Base-by-base conservation (phyloP, 2,113 vertebrate species). In the Procavia capensis region DNA sequence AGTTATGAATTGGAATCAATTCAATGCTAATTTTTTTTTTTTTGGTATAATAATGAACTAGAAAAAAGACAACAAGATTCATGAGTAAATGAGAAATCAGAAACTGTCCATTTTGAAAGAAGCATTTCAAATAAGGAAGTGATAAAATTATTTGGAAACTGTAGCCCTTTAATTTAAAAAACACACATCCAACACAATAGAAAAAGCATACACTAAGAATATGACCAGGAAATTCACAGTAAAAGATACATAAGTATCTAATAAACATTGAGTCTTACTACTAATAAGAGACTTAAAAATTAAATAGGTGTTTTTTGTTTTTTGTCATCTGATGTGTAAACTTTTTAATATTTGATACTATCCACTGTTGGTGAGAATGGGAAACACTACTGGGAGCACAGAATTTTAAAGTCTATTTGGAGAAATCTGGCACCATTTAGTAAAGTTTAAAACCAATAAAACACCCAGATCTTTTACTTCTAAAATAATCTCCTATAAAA, bases 31-130 rank as follows among this genome's bases (percentile, higher is more conserved):
- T 13, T 50, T 50, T 50, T 50, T 50, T 50, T 50, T 50, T 50
- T 50, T 50, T 50, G 47, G 47, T 50, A 50, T 50, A 50, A 13
- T 13, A 50, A 50, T 50, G 89, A 89, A 64, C 39, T 74, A 74
- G 47, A 85, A 93, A 36, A 90, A n/a, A 85, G 50, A 80, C 31
- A 83, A 89, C 6, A 2, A 45, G 17, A 85, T 27, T 76, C 27
- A 88, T 10, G 7, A 93, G 74, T 27, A 63, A 81, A 81, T 66
- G 83, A 91, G 27, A 82, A 89, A 14, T 82, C 64, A 96, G 57
- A 80, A 39, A 76, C 0, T 63, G 31, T 80, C 25, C 9, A 70
- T 61, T 5, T 85, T 79, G 36, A 75, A 96, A 45, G 14, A 41
- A 87, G 24, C 7, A 39, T 78, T 90, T 87, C 17, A 79, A 54